phyloP scores from a whole-genome alignment of 1,140 invertebrate species.

The Eufriesea mexicana region DNA sequence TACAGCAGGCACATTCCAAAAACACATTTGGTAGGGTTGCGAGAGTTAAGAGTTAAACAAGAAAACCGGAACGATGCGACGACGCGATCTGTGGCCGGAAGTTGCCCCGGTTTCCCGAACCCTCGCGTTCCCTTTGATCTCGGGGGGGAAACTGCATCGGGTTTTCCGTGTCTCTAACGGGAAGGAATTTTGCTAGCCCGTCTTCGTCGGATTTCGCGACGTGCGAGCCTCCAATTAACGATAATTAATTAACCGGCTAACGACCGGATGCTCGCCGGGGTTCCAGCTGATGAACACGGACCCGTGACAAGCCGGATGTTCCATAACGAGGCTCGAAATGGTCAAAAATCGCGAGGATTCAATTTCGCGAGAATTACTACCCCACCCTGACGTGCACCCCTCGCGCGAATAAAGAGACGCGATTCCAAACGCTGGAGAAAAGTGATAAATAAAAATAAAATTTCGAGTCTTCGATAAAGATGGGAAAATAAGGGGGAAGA shows the following conservation, averaged over 20 bases:
- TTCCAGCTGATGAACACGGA: not conserved
- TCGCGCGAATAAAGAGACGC: not conserved
- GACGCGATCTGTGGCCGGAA: constrained; percentile 25
- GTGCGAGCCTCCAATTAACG: constrained; percentile 44
- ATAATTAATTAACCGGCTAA: constrained; percentile 56
- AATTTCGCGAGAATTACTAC: not conserved
- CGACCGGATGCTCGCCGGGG: not conserved
- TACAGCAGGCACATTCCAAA: constrained; percentile 75
- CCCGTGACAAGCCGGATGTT: not conserved
- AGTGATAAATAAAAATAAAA: not conserved
- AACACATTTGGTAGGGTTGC: constrained; percentile 20
- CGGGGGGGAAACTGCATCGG: too few species aligned
- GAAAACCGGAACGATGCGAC: not conserved
- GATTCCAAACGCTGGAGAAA: not conserved
- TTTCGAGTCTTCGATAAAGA: not conserved
- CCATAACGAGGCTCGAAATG: not conserved
- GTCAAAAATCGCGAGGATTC: not conserved
- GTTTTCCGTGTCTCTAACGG: not conserved
- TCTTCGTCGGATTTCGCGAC: not conserved
- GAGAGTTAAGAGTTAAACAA: not conserved
- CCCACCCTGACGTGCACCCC: not conserved
- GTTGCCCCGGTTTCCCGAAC: too few species aligned
- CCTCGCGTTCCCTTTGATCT: not conserved
- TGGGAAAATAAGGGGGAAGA: not conserved
- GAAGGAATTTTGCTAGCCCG: not conserved